These are phyloP conservation scores for Helleia helle DNA, from an alignment of 2,888 invertebrate species.

Conservation along the genomic window DNA sequence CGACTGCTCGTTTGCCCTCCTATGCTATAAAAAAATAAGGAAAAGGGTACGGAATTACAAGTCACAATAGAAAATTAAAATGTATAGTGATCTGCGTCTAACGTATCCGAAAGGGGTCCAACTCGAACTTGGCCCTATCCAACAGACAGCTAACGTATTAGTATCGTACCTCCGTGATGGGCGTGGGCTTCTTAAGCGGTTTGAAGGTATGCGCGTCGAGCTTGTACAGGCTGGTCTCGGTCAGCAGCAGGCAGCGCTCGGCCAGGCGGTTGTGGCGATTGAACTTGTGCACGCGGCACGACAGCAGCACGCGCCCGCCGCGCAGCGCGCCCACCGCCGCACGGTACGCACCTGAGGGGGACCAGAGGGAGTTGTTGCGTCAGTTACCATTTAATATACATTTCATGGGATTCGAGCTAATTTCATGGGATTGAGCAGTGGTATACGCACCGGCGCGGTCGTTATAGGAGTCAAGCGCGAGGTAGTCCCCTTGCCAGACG, in stretches of 20 bases:
- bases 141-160: neutral
- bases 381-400: no score
- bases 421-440: neutral
- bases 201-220: conserved; percentile 90
- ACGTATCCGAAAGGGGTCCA: no score
- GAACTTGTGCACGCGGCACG: conserved; percentile 80
- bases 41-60: no score
- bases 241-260: conserved; percentile 90
- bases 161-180: conserved; percentile 78
- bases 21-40: no score
- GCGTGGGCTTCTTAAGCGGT: conserved; percentile 88
- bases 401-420: no score
- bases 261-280: conserved; percentile 83
- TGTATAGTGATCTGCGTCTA: no score
- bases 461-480: conserved; percentile 47
- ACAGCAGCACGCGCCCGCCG: conserved; percentile 71
- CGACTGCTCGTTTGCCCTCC: no score
- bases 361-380: no score
- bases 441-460: conserved; percentile 34
- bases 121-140: no score
- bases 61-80: no score
- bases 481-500: conserved; percentile 55
- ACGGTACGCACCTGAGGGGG: conserved; percentile 38
- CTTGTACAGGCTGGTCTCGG: conserved; percentile 89
- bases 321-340: conserved; percentile 40